These are phyloP conservation scores for Xenopus tropicalis DNA, from an alignment of 2,113 vertebrate genomes.

Conservation along the genomic window DNA sequence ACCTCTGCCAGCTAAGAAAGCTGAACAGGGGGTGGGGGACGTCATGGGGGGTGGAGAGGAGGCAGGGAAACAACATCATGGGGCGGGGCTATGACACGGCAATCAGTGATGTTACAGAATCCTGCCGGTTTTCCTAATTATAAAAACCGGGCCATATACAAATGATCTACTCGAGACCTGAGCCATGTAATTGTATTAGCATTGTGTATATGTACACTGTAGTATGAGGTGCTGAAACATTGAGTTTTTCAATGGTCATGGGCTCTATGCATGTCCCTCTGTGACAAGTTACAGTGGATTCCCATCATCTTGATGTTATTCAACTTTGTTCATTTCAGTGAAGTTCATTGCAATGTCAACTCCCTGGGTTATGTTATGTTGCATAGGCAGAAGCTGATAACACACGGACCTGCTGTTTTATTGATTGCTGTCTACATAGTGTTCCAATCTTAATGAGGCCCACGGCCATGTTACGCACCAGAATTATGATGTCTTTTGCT, in stretches of 20 bases:
- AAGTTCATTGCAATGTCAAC: slow-evolving; percentile 43
- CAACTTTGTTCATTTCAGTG: slow-evolving; percentile 11
- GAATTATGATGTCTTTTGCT: slow-evolving; percentile 24
- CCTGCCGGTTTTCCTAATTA: too few species aligned
- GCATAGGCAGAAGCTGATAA: slow-evolving; percentile 29
- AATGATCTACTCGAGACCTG: too few species aligned
- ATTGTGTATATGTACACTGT: not conserved
- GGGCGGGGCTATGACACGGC: too few species aligned
- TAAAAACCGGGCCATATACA: too few species aligned
- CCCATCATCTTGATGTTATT: slow-evolving; percentile 9
- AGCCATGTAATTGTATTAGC: not conserved
- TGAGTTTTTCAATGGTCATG: not conserved
- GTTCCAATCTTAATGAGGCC: slow-evolving; percentile 34
- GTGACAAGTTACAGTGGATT: not conserved
- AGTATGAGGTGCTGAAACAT: not conserved
- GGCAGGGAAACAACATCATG: too few species aligned
- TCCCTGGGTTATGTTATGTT: slow-evolving; percentile 30
- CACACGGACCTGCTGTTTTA: slow-evolving; percentile 38
- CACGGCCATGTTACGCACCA: slow-evolving; percentile 22
- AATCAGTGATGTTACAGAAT: too few species aligned
- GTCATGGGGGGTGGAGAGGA: too few species aligned
- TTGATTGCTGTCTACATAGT: slow-evolving; percentile 37
- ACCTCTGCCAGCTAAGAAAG: too few species aligned
- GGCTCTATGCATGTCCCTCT: not conserved
- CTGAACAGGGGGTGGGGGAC: too few species aligned